phyloP scores from a whole-genome alignment of 2,888 invertebrate genomes.

The Bedellia somnulentella region DNA sequence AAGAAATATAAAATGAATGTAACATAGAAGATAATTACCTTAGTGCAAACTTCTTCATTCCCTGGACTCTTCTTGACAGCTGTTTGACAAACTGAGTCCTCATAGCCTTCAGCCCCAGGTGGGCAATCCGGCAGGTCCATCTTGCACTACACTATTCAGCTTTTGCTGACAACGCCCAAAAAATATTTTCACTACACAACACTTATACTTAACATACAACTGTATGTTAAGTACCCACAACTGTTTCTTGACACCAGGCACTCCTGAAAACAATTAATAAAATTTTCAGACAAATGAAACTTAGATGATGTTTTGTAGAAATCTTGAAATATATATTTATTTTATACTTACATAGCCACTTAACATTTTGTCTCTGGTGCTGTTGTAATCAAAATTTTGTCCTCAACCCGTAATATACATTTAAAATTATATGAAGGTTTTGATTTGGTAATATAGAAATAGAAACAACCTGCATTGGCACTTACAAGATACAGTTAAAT shows the following conservation, averaged over 20 bases:
- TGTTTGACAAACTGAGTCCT: slow-evolving; percentile 27
- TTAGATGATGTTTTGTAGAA: too few relatives aligned
- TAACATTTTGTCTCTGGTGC: too few relatives aligned
- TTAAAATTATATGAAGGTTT: too few relatives aligned
- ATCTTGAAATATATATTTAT: too few relatives aligned
- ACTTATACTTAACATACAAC: slow-evolving; percentile 7
- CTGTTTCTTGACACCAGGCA: neutral
- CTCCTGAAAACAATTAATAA: too few relatives aligned
- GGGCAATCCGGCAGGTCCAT: slow-evolving; percentile 55
- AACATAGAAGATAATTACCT: slow-evolving; percentile 46
- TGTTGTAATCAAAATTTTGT: too few relatives aligned
- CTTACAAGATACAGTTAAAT: too few relatives aligned
- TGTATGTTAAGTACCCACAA: slow-evolving; percentile 3
- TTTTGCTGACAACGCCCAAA: slow-evolving; percentile 42
- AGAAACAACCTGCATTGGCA: too few relatives aligned
- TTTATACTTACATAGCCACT: too few relatives aligned
- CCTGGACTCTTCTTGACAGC: slow-evolving; percentile 21
- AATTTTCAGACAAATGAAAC: too few relatives aligned
- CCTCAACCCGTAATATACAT: too few relatives aligned
- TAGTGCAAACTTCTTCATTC: slow-evolving; percentile 26
- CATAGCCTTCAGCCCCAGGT: slow-evolving; percentile 49
- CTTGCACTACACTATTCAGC: slow-evolving; percentile 46
- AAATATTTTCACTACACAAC: slow-evolving; percentile 24
- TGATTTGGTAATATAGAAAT: too few relatives aligned
- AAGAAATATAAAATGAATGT: neutral